Evolutionary conservation across 2,888 invertebrate species (phyloP).

Genomic region (Melikaiella ostensackeni): DNA sequence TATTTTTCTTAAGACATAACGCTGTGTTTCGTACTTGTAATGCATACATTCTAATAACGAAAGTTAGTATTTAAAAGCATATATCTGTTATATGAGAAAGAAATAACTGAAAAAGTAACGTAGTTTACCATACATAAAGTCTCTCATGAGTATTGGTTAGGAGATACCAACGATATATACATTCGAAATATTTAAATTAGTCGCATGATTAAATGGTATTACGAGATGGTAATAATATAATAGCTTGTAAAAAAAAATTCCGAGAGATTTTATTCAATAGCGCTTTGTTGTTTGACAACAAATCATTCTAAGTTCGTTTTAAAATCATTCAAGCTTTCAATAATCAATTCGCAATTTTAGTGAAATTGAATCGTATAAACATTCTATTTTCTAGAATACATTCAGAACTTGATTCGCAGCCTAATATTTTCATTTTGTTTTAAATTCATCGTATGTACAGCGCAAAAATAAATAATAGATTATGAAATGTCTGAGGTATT

Average conservation of each 20-base stretch:
- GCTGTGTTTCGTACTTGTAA: not conserved
- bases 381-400: not conserved
- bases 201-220: not conserved
- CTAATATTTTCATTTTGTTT: not conserved
- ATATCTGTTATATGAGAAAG: not conserved
- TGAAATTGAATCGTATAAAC: not conserved
- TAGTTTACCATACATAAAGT: not conserved
- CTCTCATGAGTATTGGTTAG: not conserved
- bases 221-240: not conserved
- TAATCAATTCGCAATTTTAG: not conserved
- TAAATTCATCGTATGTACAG: conserved; percentile 12
- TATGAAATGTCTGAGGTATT: conserved; percentile 31
- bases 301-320: conserved; percentile 44
- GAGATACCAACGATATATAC: not conserved
- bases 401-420: conserved; percentile 16
- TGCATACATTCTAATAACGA: not conserved
- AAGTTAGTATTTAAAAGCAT: not conserved
- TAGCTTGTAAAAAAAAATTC: not conserved
- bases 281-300: conserved; percentile 46
- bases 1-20: not conserved
- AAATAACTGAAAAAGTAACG: not conserved
- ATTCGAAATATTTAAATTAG: not conserved
- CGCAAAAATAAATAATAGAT: conserved; percentile 16
- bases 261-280: conserved; percentile 46
- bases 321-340: conserved; percentile 51